Conservation (phyloP, 2,113 vertebrate genomes). For the Gasterosteus nipponicus region DNA sequence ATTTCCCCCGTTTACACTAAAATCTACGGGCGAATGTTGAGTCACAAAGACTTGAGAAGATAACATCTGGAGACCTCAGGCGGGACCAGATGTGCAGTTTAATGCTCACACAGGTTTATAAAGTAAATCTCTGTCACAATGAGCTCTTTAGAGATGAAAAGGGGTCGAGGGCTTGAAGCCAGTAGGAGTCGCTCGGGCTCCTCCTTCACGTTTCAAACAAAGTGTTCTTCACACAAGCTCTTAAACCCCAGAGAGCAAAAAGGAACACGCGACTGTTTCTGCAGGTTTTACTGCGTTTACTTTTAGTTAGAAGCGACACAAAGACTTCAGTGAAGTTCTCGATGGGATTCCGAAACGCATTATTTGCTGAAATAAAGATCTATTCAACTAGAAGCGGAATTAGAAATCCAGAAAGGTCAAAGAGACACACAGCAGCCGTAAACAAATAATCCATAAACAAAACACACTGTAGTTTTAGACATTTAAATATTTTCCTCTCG, state of each 20-base stretch:
- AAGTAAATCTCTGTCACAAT: background rate
- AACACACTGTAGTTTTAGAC: background rate
- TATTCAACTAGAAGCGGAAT: too few relatives aligned
- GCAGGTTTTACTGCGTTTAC: background rate
- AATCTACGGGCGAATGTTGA: background rate
- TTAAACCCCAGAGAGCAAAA: background rate
- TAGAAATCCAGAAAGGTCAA: too few relatives aligned
- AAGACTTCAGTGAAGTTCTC: background rate
- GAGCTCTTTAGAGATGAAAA: background rate
- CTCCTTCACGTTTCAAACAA: background rate
- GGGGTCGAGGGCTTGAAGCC: background rate
- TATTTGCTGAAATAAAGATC: too few relatives aligned
- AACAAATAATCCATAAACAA: conserved; percentile 21
- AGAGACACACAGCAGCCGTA: too few relatives aligned
- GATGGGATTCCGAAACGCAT: too few relatives aligned
- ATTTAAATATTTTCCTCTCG: conserved; percentile 40
- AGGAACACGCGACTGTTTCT: background rate
- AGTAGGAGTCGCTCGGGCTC: background rate
- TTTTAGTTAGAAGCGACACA: background rate
- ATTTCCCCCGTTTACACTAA: too few relatives aligned
- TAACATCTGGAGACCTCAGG: background rate
- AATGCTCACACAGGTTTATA: background rate
- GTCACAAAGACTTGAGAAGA: background rate
- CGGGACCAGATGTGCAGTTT: background rate
- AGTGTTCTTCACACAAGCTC: background rate